These are phyloP conservation scores for Papilio polyxenes DNA, from an alignment of 1,140 invertebrate genomes.

Conservation along the genomic window DNA sequence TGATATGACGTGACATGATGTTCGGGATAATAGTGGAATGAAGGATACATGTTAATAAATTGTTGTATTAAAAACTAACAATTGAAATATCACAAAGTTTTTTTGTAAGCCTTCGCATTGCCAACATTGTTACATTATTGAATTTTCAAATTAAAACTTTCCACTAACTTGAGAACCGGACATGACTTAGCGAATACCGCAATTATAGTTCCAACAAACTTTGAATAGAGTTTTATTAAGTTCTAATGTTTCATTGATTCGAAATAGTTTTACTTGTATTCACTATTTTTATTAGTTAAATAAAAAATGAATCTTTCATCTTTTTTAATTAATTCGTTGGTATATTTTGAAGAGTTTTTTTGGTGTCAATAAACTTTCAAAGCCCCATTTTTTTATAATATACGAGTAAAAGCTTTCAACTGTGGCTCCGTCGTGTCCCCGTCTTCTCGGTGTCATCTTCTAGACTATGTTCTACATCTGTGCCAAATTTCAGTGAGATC, in stretches of 20 bases:
- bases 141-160: neutral
- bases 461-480: no score
- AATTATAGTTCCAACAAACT: constrained; percentile 7
- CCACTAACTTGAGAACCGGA: neutral
- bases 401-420: no score
- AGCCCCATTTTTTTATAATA: no score
- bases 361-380: no score
- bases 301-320: neutral
- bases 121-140: neutral
- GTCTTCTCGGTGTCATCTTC: no score
- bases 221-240: neutral
- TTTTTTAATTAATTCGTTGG: neutral
- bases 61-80: neutral
- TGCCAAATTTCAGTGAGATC: no score
- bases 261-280: neutral
- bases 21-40: neutral
- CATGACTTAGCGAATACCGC: neutral
- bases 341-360: neutral
- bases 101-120: neutral
- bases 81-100: neutral
- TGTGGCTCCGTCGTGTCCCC: no score
- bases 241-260: constrained; percentile 4
- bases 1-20: no score
- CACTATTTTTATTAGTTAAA: neutral
- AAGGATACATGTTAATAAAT: neutral